phyloP scores from a whole-genome alignment of 2,797 vertebrate genomes.

The Propithecus deckenii region DNA sequence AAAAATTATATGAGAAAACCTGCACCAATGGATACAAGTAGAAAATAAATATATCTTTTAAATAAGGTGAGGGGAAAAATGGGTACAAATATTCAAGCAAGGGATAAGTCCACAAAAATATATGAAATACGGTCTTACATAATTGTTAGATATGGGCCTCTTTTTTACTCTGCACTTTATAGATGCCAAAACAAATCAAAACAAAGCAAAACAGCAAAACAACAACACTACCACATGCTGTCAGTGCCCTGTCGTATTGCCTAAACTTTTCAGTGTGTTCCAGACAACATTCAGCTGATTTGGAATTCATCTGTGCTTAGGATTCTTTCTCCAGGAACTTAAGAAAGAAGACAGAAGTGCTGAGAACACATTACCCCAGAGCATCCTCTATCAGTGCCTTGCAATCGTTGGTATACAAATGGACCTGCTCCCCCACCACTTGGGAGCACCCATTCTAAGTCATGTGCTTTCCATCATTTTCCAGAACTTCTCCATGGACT shows the following conservation, averaged over 20 bases:
- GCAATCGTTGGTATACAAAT: neutral
- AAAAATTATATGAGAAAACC: neutral
- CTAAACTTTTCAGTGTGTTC: neutral
- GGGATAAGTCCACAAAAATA: neutral
- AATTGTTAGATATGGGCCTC: neutral
- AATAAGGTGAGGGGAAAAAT: neutral
- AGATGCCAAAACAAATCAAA: neutral
- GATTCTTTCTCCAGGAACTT: neutral
- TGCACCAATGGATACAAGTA: neutral
- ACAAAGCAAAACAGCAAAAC: neutral
- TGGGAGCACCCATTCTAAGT: neutral
- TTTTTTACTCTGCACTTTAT: neutral
- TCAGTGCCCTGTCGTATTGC: neutral
- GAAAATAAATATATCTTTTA: neutral
- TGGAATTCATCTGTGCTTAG: neutral
- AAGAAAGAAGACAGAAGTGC: neutral
- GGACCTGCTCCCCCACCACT: neutral
- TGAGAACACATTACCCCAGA: neutral
- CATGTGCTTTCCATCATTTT: neutral
- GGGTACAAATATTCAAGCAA: neutral
- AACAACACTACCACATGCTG: neutral
- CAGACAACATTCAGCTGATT: neutral
- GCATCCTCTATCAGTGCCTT: neutral
- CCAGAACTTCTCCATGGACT: neutral
- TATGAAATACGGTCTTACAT: neutral